Evolutionary conservation across 2,113 vertebrate genomes (phyloP), one percentile per base, ranked within the genome.

Genomic region (Athene cunicularia): DNA sequence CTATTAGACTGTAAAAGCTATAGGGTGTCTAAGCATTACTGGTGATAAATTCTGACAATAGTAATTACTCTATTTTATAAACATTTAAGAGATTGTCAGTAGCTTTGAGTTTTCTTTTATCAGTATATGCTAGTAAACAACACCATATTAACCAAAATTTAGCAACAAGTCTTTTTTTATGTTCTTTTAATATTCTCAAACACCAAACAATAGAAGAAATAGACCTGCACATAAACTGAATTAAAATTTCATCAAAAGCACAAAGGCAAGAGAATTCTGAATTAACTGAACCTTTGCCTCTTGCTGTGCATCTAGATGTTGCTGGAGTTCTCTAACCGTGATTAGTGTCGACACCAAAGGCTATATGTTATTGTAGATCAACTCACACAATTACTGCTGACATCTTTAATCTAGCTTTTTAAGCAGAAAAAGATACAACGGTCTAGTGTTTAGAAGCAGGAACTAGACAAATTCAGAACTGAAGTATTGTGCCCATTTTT

Each of bases 221-320:
- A 92, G 80, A 94, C 91, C 76, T 91, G 89, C 88, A 87, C 95
- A 68, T 76, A 97, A 93, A 96, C 60, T 17, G 93, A 94, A 95
- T 97, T 94, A 97, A 97, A 97, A 93, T 96, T 97, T 96, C 94
- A 97, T 97, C 96, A 97, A 96, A 98, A 95, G 80, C 77, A 92
- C 72, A 90, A 86, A 94, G 85, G 82, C 82, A 94, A 92, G 71
- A 93, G 94, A 97, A 92, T 96, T 92, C 85, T 86, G 93, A 89
- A 93, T 97, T 97, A 96, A 90, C 94, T 59, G 93, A 96, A 94
- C 90, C 87, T 96, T 95, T 96, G 80, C 88, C 85, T 96, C 96
- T 93, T 92, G 86, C 95, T 97, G 96, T 9, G 83, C 93, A 91
- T 95, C 89, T 95, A 93, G 91, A 96, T 97, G 76, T 93, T 93